These are phyloP conservation scores for Eucidaris tribuloides DNA, from an alignment of 35 echinoderm and acorn worm genomes.

Conservation along the genomic window DNA sequence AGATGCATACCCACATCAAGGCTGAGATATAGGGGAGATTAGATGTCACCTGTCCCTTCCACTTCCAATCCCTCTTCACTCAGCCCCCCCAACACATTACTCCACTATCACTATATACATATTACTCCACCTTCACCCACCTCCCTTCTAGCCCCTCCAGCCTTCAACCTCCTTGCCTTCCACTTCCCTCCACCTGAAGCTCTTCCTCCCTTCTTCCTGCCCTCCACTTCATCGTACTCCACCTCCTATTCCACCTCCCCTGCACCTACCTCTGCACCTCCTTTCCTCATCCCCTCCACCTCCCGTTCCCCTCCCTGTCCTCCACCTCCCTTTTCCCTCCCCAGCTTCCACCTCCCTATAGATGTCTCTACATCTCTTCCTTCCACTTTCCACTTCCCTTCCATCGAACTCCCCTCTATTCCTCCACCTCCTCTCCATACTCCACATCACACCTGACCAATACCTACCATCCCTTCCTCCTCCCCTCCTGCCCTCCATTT, in stretches of 20 bases:
- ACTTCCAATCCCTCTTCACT: not conserved
- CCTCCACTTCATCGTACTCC: not conserved
- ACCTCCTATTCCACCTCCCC: not conserved
- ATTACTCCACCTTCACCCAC: not conserved
- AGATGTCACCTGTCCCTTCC: not conserved
- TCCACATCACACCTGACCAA: not conserved
- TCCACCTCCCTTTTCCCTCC: not conserved
- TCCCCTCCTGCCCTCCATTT: not conserved
- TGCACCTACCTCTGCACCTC: not conserved
- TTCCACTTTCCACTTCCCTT: too few relatives aligned
- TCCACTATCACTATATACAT: not conserved
- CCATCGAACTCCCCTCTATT: not conserved
- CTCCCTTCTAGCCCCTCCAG: not conserved
- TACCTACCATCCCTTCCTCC: not conserved
- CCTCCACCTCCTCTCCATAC: not conserved
- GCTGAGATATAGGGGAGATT: not conserved
- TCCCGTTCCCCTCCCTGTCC: not conserved
- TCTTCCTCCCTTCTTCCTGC: not conserved
- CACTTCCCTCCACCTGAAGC: not conserved
- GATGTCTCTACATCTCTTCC: too few relatives aligned
- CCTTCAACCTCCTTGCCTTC: too few relatives aligned
- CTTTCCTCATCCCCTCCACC: not conserved
- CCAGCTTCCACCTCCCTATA: too few relatives aligned
- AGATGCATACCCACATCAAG: conserved; percentile 98
- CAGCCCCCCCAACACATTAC: not conserved